phyloP scores from a whole-genome alignment of 2,113 vertebrate species.

The Nesoenas mayeri region DNA sequence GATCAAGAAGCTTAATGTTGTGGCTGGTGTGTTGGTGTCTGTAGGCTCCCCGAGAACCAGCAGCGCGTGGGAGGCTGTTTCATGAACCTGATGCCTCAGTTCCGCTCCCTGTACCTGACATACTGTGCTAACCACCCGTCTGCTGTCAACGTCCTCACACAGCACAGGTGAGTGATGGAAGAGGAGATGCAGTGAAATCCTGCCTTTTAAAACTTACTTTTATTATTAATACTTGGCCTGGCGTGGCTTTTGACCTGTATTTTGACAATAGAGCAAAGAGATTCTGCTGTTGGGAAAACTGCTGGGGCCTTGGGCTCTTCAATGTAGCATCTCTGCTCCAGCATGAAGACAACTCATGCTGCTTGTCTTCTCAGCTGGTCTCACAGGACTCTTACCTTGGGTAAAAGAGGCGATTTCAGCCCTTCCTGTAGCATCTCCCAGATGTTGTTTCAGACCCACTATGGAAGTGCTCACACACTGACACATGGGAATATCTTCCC shows the following conservation, averaged over 20 bases:
- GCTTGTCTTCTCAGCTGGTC: neutral
- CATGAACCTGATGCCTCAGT: constrained; percentile 88
- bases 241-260: neutral
- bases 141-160: constrained; percentile 91
- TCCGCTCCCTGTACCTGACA: constrained; percentile 87
- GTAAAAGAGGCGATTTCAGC: neutral
- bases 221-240: neutral
- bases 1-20: neutral
- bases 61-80: constrained; percentile 92
- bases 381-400: neutral
- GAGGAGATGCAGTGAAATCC: neutral
- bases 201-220: neutral
- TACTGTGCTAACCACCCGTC: constrained; percentile 95
- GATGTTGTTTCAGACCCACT: neutral
- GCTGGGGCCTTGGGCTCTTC: neutral
- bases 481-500: neutral
- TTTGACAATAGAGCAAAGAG: neutral
- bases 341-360: neutral
- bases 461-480: neutral
- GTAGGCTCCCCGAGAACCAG: constrained; percentile 88
- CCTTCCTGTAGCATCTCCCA: neutral
- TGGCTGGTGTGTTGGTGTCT: neutral
- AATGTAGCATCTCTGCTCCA: neutral
- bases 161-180: constrained; percentile 85
- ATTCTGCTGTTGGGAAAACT: neutral